A percentile compares a stretch with the other conserved stretches of the same genome.
Evolutionary conservation across 2,888 invertebrate genomes (phyloP).

Genomic region (Diloba caeruleocephala): DNA sequence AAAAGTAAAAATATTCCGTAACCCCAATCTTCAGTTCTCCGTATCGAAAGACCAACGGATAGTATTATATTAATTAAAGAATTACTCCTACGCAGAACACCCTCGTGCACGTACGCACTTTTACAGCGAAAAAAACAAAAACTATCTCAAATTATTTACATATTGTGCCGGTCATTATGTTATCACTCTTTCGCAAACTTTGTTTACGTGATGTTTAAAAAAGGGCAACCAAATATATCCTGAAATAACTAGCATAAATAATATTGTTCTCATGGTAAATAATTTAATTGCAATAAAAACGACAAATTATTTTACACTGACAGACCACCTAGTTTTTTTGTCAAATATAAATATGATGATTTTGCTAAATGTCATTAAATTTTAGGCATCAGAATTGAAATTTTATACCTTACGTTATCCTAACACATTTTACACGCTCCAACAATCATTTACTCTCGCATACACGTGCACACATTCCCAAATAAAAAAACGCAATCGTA

Average conservation of each 20-base stretch:
- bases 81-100: slow-evolving; percentile 8
- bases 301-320: no score
- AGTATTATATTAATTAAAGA: slow-evolving; percentile 16
- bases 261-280: no score
- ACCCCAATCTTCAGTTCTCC: neutral
- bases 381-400: neutral
- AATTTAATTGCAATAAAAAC: no score
- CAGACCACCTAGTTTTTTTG: no score
- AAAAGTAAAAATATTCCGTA: no score
- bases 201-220: no score
- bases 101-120: slow-evolving; percentile 22
- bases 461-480: slow-evolving; percentile 18
- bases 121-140: slow-evolving; percentile 11
- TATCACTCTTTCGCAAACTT: no score
- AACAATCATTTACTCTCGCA: slow-evolving; percentile 20
- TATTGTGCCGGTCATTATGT: no score
- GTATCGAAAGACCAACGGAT: slow-evolving; percentile 19
- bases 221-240: no score
- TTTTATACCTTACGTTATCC: slow-evolving; percentile 1
- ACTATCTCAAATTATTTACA: no score
- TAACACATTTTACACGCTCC: slow-evolving; percentile 29
- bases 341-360: no score
- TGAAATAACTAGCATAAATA: no score
- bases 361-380: neutral
- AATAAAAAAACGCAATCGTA: slow-evolving; percentile 50